Percentiles rank a stretch among this genome's conserved stretches.
Conservation (phyloP, 2,113 vertebrate genomes). For the Strigops habroptila region DNA sequence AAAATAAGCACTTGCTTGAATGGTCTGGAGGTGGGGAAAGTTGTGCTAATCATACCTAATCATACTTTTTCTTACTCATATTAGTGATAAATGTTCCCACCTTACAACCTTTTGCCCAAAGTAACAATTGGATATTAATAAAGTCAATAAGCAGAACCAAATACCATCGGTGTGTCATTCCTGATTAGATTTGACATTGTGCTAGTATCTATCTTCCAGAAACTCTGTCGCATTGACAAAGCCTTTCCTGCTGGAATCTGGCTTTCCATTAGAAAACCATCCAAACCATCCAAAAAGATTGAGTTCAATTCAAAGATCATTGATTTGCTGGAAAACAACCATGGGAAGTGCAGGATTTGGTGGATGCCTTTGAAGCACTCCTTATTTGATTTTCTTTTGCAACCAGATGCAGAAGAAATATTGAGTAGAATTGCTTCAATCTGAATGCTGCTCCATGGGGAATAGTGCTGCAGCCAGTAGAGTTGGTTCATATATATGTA, state of each 20-base stretch:
- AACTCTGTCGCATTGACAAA: background rate
- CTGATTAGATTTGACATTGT: background rate
- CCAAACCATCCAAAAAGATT: background rate
- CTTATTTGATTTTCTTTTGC: background rate
- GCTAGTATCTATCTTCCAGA: slow-evolving; percentile 8
- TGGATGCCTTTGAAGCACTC: background rate
- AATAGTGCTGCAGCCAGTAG: background rate
- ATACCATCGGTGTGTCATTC: background rate
- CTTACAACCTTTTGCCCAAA: background rate
- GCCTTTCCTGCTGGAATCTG: background rate
- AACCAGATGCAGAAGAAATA: background rate
- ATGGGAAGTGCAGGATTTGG: accelerated
- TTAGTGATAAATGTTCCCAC: background rate
- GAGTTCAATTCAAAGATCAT: background rate
- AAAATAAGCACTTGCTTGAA: background rate
- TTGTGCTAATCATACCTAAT: background rate
- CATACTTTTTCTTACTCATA: background rate
- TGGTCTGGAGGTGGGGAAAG: background rate
- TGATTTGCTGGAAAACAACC: background rate
- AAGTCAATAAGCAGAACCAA: background rate
- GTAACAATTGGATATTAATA: background rate
- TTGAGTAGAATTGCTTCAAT: background rate
- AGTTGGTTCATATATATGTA: background rate
- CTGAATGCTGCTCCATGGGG: background rate
- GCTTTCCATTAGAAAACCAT: background rate